A percentile compares a stretch with the other conserved stretches of the same genome.
Conservation (phyloP, 2,113 vertebrate genomes). For the Excalfactoria chinensis region DNA sequence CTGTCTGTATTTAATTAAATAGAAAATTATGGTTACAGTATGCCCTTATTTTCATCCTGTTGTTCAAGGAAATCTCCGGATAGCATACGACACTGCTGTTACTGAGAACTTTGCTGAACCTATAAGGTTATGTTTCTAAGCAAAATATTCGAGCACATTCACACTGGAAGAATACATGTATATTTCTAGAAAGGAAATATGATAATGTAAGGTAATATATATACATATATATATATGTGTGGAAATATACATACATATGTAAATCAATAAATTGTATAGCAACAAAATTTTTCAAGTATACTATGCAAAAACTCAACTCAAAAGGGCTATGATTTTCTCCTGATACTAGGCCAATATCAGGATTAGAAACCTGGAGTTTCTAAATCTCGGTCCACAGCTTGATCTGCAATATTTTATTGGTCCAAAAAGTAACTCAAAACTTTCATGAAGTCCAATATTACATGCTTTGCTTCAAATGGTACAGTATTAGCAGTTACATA, state of each 20-base stretch:
- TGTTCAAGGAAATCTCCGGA: not conserved
- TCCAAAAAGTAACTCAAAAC: not conserved
- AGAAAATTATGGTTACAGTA: not conserved
- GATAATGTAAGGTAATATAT: not conserved
- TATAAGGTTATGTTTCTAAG: not conserved
- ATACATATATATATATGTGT: accelerated
- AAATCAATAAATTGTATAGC: accelerated
- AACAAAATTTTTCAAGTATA: not conserved
- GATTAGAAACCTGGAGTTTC: not conserved
- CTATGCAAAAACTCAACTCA: not conserved
- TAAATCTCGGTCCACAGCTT: not conserved
- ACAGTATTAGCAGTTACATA: not conserved
- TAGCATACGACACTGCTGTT: not conserved
- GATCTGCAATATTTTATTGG: not conserved
- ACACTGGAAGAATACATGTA: not conserved
- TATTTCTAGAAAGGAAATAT: not conserved
- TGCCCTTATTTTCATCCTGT: not conserved
- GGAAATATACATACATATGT: accelerated
- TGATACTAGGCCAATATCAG: not conserved
- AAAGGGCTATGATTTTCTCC: not conserved
- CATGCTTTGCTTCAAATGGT: not conserved
- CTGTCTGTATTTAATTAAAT: not conserved
- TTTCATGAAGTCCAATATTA: not conserved
- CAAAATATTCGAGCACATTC: not conserved
- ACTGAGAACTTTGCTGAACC: not conserved